phyloP scores from a whole-genome alignment of 1,140 invertebrate genomes.

The Zaprionus tsacasi region DNA sequence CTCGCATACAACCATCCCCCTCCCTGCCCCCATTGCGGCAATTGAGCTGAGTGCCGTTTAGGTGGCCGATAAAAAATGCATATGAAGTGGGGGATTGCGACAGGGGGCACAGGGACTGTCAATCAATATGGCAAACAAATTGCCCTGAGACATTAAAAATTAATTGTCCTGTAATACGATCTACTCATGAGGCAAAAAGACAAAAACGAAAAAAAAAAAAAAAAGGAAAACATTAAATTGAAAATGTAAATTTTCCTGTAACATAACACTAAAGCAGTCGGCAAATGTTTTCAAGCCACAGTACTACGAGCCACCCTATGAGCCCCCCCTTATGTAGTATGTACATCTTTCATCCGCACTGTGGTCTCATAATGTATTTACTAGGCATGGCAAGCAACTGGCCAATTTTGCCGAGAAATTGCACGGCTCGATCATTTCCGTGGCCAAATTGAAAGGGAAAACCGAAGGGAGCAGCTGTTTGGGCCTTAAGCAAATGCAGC shows the following conservation, averaged over 20 bases:
- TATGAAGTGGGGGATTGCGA: background rate
- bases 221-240: background rate
- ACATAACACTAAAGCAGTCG: background rate
- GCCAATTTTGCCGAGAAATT: background rate
- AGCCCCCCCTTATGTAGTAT: too few species aligned
- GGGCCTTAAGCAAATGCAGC: slow-evolving; percentile 30
- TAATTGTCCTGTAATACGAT: slow-evolving; percentile 19
- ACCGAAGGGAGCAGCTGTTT: slow-evolving; percentile 12
- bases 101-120: background rate
- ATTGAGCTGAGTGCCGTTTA: slow-evolving; percentile 10
- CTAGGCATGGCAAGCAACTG: background rate
- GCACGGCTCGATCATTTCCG: slow-evolving; percentile 27
- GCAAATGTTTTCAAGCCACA: background rate
- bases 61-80: slow-evolving; percentile 33
- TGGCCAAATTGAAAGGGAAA: slow-evolving; percentile 20
- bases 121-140: slow-evolving; percentile 29
- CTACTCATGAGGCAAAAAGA: background rate
- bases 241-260: background rate
- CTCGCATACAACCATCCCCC: background rate
- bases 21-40: background rate
- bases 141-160: slow-evolving; percentile 12
- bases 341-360: background rate
- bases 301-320: too few species aligned
- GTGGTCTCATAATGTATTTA: slow-evolving; percentile 34
- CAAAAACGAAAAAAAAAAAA: background rate